phyloP scores from a whole-genome alignment of 2,113 vertebrate species.

The Albula goreensis region DNA sequence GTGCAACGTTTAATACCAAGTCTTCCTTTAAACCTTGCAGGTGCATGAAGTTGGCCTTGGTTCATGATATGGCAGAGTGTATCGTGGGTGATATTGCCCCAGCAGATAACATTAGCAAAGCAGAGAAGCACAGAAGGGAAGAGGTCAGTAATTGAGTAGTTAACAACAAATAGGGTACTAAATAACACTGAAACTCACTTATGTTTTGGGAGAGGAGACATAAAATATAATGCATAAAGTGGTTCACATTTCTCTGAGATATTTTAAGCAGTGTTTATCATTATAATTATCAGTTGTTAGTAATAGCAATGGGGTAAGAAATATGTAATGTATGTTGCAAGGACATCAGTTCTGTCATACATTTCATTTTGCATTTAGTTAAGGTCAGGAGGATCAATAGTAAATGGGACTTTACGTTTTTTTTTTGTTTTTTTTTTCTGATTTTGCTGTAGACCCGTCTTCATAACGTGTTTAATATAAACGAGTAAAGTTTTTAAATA shows the following conservation, averaged over 20 bases:
- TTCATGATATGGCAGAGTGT: slow-evolving; percentile 97
- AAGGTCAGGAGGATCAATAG: too few species aligned
- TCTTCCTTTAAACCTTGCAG: slow-evolving; percentile 59
- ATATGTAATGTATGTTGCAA: too few species aligned
- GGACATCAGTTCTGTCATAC: too few species aligned
- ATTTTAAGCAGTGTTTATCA: background rate
- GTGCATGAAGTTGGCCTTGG: slow-evolving; percentile 88
- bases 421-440: too few species aligned
- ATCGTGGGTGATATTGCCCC: slow-evolving; percentile 98
- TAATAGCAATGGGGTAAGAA: background rate
- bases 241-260: background rate
- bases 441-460: too few species aligned
- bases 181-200: background rate
- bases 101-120: slow-evolving; percentile 91
- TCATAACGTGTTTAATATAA: too few species aligned
- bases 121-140: slow-evolving; percentile 90
- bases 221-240: background rate
- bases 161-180: background rate
- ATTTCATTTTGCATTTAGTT: too few species aligned
- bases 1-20: background rate
- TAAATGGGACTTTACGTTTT: too few species aligned
- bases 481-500: too few species aligned
- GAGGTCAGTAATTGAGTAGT: slow-evolving; percentile 69
- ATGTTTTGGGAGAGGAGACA: background rate
- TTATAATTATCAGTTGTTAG: background rate